Percentiles rank a stretch among this genome's conserved stretches.
These are phyloP conservation scores for Lithobius niger DNA, from an alignment of 1,140 invertebrate genomes.

Conservation along the genomic window DNA sequence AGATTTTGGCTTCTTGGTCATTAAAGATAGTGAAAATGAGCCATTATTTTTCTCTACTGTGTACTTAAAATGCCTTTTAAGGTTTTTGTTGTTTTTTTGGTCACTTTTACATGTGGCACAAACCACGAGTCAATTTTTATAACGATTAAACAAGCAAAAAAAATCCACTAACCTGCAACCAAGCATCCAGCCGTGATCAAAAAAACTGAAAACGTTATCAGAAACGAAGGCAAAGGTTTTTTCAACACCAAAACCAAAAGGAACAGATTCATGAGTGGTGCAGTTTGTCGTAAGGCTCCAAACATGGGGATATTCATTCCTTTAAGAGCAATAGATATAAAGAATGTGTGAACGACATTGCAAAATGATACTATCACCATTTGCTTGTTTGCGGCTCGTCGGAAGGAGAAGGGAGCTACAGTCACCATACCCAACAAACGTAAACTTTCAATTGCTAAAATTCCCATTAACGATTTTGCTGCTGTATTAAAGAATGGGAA, in stretches of 20 bases:
- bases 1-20: no score
- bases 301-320: slow-evolving; percentile 43
- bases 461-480: not conserved
- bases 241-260: slow-evolving; percentile 32
- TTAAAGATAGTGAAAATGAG: no score
- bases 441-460: not conserved
- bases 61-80: no score
- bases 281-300: slow-evolving; percentile 37
- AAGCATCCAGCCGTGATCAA: slow-evolving; percentile 35
- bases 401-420: not conserved
- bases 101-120: no score
- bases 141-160: no score
- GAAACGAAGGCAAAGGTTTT: slow-evolving; percentile 27
- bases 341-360: not conserved
- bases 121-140: no score
- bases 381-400: not conserved
- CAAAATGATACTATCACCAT: not conserved
- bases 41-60: no score
- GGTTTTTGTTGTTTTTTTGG: no score
- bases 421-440: not conserved
- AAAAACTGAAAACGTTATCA: slow-evolving; percentile 28
- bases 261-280: slow-evolving; percentile 35
- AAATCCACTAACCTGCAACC: slow-evolving; percentile 32
- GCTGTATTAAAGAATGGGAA: not conserved
- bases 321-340: not conserved